A percentile compares a stretch with the other conserved stretches of the same genome.
Conservation (phyloP, 2,888 invertebrate genomes). For the Chrysolina oricalcia region DNA sequence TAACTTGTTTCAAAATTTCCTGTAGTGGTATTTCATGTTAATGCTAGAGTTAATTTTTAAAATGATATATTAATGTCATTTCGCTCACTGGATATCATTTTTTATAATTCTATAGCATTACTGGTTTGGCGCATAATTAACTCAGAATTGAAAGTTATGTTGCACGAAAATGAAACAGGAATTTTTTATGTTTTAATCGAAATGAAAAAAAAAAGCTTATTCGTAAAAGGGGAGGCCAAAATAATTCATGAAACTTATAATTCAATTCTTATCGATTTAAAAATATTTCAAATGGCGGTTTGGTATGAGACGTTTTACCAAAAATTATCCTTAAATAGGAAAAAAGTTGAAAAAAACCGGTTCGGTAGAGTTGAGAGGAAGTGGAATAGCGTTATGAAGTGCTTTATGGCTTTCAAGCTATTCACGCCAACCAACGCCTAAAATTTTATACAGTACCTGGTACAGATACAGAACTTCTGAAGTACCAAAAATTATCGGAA, state of each 20-base stretch:
- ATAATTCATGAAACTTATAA: background rate
- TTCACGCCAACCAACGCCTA: too few relatives aligned
- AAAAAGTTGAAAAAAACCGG: too few relatives aligned
- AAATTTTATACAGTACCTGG: too few relatives aligned
- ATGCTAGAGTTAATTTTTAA: background rate
- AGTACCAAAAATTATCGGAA: too few relatives aligned
- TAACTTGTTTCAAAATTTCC: slow-evolving; percentile 24
- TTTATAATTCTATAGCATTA: background rate
- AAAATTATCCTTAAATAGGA: too few relatives aligned
- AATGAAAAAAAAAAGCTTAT: background rate
- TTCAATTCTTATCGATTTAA: too few relatives aligned
- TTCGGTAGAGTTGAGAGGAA: too few relatives aligned
- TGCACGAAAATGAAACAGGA: background rate
- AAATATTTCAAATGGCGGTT: too few relatives aligned
- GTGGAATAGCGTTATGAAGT: too few relatives aligned
- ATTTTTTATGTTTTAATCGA: background rate
- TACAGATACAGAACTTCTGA: too few relatives aligned
- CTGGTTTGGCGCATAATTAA: background rate
- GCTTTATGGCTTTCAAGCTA: too few relatives aligned
- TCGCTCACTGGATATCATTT: background rate
- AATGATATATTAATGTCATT: background rate
- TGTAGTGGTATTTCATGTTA: slow-evolving; percentile 1
- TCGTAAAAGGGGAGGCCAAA: background rate
- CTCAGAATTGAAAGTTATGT: background rate
- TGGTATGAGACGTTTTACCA: too few relatives aligned